Percentiles rank a stretch among this genome's conserved stretches.
Conservation (phyloP, 2,888 invertebrate genomes). For the Fissipunctia ypsillon region DNA sequence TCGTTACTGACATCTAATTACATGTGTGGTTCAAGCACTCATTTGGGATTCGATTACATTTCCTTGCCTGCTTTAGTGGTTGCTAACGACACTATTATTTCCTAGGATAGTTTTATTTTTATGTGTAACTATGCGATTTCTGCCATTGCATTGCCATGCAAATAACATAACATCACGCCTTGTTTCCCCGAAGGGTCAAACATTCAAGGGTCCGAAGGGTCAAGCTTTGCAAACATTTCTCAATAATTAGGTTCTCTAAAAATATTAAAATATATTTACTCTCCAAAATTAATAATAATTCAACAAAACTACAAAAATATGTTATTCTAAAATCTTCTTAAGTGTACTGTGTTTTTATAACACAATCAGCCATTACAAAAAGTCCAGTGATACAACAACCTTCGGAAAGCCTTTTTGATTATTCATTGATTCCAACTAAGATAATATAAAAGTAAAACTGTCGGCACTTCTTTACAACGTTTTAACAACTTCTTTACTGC, state of each 20-base stretch:
- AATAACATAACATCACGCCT: no score
- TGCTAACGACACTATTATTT: conserved; percentile 41
- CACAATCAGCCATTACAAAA: no score
- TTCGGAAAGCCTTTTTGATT: background rate
- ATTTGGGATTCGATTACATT: conserved; percentile 59
- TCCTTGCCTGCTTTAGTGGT: conserved; percentile 42
- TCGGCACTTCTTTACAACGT: conserved; percentile 27
- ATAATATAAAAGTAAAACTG: conserved; percentile 15
- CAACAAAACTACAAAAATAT: no score
- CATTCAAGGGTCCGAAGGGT: no score
- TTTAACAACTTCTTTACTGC: conserved; percentile 46
- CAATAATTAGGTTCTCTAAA: background rate
- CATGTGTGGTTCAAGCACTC: conserved; percentile 52
- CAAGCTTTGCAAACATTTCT: background rate
- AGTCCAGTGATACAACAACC: background rate
- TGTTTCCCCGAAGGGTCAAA: no score
- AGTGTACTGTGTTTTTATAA: no score
- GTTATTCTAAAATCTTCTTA: background rate
- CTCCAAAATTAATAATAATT: no score
- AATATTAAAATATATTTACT: no score
- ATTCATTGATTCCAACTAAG: conserved; percentile 18
- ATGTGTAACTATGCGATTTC: background rate
- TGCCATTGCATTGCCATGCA: no score
- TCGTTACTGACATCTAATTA: conserved; percentile 56
- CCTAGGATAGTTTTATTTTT: conserved; percentile 12